Evolutionary conservation across 2,797 vertebrate species (phyloP).

Genomic region (Botia kubotai): DNA sequence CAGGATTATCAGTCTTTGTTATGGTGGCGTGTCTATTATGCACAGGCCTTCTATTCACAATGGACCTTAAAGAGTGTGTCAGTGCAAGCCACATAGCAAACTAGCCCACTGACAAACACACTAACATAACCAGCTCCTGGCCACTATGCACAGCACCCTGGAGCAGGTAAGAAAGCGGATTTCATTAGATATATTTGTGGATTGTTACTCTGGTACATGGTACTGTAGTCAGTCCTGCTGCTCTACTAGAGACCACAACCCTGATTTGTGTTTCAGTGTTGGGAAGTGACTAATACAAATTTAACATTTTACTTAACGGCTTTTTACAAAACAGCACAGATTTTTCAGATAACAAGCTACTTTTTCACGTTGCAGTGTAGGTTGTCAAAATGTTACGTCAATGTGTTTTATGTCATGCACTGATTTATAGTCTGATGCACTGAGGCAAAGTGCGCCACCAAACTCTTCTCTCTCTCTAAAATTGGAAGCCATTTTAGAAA

Average conservation of each 20-base stretch:
- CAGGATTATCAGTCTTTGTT: slow-evolving; percentile 82
- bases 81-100: slow-evolving; percentile 72
- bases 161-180: slow-evolving; percentile 74
- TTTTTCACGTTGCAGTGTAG: not conserved
- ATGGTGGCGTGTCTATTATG: slow-evolving; percentile 79
- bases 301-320: not conserved
- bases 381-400: not conserved
- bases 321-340: not conserved
- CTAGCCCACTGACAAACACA: slow-evolving; percentile 79
- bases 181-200: slow-evolving; percentile 56
- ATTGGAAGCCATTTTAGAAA: not conserved
- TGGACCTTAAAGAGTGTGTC: slow-evolving; percentile 79
- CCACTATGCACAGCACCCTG: slow-evolving; percentile 65
- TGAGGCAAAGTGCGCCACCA: not conserved
- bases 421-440: not conserved
- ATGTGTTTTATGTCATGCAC: not conserved
- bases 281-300: not conserved
- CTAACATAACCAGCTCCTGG: slow-evolving; percentile 76
- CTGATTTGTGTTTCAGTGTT: not conserved
- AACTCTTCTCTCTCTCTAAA: not conserved
- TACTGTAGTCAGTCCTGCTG: not conserved
- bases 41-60: slow-evolving; percentile 78
- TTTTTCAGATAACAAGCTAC: not conserved
- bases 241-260: not conserved
- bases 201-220: slow-evolving; percentile 2